A percentile compares a stretch with the other conserved stretches of the same genome.
These are phyloP conservation scores for Emberiza fucata DNA, from an alignment of 2,113 vertebrate species.

Conservation along the genomic window DNA sequence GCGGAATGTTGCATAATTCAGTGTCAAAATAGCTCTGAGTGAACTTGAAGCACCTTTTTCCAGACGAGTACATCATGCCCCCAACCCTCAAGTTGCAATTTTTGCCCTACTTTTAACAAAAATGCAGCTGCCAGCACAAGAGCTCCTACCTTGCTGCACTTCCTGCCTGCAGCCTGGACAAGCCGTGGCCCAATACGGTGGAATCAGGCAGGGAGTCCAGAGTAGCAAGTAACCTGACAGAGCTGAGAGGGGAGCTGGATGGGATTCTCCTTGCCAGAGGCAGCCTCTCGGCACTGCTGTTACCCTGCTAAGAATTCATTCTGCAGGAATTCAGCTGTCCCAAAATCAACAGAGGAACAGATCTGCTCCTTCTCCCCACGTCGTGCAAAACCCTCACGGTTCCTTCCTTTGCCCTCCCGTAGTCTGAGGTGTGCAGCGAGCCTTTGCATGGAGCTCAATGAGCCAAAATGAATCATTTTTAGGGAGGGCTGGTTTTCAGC, in stretches of 20 bases:
- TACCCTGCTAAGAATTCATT: neutral
- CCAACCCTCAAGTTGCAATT: neutral
- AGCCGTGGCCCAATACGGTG: neutral
- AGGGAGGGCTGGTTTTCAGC: neutral
- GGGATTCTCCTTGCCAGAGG: rapidly evolving
- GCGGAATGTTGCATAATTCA: neutral
- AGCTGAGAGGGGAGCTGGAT: neutral
- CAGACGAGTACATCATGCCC: neutral
- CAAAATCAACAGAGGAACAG: neutral
- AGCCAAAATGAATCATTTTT: neutral
- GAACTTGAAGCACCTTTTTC: neutral
- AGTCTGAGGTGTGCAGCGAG: rapidly evolving
- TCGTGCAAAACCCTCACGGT: neutral
- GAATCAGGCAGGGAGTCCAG: neutral
- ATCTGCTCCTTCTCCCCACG: neutral
- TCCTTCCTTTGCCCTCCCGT: neutral
- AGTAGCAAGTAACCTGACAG: rapidly evolving
- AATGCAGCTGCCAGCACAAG: neutral
- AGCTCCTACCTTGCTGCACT: neutral
- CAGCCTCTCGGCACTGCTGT: neutral
- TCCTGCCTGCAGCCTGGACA: rapidly evolving
- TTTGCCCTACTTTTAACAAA: neutral
- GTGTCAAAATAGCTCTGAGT: neutral
- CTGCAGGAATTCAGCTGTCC: neutral
- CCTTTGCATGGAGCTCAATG: neutral